Evolutionary conservation across 2,888 invertebrate genomes (phyloP).

Genomic region (Enoplolaimus lenunculus): DNA sequence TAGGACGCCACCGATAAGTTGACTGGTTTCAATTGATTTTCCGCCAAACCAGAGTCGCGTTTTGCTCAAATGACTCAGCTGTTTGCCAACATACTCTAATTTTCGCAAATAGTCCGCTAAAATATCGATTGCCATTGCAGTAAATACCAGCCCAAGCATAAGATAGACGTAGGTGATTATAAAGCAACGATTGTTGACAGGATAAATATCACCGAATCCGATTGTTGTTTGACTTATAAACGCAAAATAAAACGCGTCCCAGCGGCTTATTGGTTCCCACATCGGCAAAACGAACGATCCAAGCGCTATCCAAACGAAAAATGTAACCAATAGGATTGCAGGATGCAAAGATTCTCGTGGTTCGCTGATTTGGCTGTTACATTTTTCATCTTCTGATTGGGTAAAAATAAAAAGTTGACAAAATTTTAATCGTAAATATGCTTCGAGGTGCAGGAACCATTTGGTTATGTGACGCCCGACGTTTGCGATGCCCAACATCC

Average conservation of each 20-base stretch:
- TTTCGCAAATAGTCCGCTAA: constrained; percentile 1
- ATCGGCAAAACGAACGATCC: neutral
- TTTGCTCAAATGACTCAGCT: neutral
- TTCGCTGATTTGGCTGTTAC: neutral
- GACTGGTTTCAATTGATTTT: neutral
- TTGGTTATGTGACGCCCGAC: neutral
- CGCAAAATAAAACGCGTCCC: constrained; percentile 1
- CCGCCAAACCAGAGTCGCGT: constrained; percentile 2
- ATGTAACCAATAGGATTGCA: neutral
- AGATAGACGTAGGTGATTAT: constrained; percentile 1
- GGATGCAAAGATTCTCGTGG: no score
- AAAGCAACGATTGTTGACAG: neutral
- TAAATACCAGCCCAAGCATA: neutral
- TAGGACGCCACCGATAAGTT: no score
- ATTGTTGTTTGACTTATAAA: constrained; percentile 8
- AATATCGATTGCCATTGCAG: constrained; percentile 11
- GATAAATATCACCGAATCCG: constrained; percentile 1
- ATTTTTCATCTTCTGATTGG: neutral
- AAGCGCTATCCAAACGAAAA: neutral
- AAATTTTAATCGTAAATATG: neutral
- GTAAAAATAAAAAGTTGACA: neutral
- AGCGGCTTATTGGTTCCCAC: neutral
- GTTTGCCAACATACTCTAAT: neutral
- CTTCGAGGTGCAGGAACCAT: neutral
- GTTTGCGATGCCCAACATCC: constrained; percentile 7